Percentiles rank a stretch among this genome's conserved stretches.
Evolutionary conservation across 2,113 vertebrate species (phyloP).

Genomic region (Triplophysa rosa): DNA sequence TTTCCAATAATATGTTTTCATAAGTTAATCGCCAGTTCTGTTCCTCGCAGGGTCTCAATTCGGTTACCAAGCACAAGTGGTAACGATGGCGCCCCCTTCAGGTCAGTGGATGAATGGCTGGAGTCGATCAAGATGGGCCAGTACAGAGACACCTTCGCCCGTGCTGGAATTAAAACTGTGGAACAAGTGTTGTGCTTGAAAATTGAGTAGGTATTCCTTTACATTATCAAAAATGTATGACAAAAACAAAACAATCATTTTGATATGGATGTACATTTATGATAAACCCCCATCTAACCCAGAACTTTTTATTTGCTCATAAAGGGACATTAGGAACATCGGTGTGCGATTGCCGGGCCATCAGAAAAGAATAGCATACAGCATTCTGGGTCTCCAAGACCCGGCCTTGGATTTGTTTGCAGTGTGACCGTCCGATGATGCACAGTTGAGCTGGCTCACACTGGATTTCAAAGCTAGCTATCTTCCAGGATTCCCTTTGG

Average conservation of each 20-base stretch:
- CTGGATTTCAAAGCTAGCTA: constrained; percentile 8
- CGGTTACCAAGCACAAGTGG: constrained; percentile 92
- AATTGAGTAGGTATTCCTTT: constrained; percentile 85
- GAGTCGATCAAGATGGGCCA: constrained; percentile 96
- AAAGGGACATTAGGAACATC: constrained; percentile 87
- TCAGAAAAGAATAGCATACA: constrained; percentile 93
- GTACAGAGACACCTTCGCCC: constrained; percentile 86
- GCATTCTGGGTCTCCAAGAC: constrained; percentile 91
- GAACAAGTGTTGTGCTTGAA: constrained; percentile 92
- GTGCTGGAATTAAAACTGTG: constrained; percentile 84
- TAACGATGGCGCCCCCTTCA: constrained; percentile 83
- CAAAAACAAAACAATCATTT: background rate
- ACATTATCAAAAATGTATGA: constrained; percentile 35
- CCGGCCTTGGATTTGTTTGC: constrained; percentile 81
- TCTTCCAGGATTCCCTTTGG: constrained; percentile 7
- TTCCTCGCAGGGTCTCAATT: constrained; percentile 83
- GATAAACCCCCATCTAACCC: background rate
- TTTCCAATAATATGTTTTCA: background rate
- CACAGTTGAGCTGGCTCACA: constrained; percentile 14
- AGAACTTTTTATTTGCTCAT: background rate
- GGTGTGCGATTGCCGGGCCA: constrained; percentile 91
- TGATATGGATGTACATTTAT: background rate
- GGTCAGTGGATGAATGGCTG: constrained; percentile 89
- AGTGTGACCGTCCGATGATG: constrained; percentile 62
- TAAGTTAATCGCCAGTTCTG: background rate